Conservation (phyloP, 1,140 invertebrate genomes). For the Drosophila busckii region DNA sequence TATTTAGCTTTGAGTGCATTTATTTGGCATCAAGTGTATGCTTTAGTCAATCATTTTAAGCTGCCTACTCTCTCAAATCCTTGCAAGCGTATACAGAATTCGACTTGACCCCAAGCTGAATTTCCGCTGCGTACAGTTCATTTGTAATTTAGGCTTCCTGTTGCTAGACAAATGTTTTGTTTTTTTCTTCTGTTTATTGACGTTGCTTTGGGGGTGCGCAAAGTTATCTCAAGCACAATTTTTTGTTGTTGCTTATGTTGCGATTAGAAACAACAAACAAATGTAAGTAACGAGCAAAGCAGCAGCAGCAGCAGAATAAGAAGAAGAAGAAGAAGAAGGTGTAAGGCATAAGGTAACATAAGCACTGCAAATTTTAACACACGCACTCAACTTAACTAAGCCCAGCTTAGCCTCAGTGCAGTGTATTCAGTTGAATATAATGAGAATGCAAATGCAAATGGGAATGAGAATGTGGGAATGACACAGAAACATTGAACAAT, state of each 20-base stretch:
- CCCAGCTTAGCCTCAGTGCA: slow-evolving; percentile 36
- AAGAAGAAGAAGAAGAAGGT: background rate
- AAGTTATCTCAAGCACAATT: too few relatives aligned
- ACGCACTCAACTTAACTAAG: slow-evolving; percentile 64
- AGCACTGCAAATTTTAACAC: slow-evolving; percentile 36
- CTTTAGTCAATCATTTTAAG: too few relatives aligned
- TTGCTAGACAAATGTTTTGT: too few relatives aligned
- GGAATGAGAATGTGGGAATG: slow-evolving; percentile 4
- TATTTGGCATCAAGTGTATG: too few relatives aligned
- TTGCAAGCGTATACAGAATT: too few relatives aligned
- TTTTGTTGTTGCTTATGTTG: too few relatives aligned
- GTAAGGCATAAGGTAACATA: background rate
- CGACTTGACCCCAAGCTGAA: too few relatives aligned
- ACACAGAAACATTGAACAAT: slow-evolving; percentile 9
- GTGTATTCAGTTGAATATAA: slow-evolving; percentile 6
- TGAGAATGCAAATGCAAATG: slow-evolving; percentile 1
- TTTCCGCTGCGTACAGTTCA: too few relatives aligned
- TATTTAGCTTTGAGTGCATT: too few relatives aligned
- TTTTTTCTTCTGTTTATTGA: slow-evolving; percentile 12
- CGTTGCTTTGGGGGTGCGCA: slow-evolving; percentile 7
- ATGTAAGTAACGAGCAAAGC: background rate
- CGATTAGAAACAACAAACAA: slow-evolving; percentile 5
- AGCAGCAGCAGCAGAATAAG: slow-evolving; percentile 21
- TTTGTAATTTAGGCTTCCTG: slow-evolving; percentile 41
- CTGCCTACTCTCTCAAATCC: too few relatives aligned